Evolutionary conservation across 37 sponge, comb jelly and placozoan species (phyloP).

Genomic region (Mnemiopsis leidyi): DNA sequence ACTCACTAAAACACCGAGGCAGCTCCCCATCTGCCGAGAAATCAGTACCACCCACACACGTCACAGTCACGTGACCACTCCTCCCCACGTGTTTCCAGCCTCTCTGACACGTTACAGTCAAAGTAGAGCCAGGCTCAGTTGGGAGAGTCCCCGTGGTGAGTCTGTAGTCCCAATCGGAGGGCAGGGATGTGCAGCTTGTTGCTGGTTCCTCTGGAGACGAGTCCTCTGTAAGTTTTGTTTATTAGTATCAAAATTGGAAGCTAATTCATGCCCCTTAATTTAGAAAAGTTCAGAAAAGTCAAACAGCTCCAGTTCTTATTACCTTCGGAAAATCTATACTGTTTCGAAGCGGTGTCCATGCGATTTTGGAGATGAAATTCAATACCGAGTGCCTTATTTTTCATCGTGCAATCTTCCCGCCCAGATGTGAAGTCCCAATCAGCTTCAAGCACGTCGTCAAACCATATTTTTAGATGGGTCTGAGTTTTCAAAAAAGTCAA

Average conservation of each 20-base stretch:
- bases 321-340: not conserved
- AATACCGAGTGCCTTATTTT: not conserved
- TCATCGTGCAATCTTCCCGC: not conserved
- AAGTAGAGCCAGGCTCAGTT: not conserved
- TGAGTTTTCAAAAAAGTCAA: not conserved
- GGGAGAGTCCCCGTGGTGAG: not conserved
- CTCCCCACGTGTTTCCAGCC: not conserved
- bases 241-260: too few relatives aligned
- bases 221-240: too few relatives aligned
- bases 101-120: not conserved
- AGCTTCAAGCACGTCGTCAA: not conserved
- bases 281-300: too few relatives aligned
- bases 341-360: slow-evolving; percentile 28
- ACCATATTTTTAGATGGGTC: not conserved
- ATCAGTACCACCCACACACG: not conserved
- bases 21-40: not conserved
- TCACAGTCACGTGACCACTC: not conserved
- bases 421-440: not conserved
- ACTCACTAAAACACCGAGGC: not conserved
- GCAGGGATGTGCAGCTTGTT: not conserved
- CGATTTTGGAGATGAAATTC: not conserved
- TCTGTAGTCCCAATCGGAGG: not conserved
- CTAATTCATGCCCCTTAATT: too few relatives aligned
- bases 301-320: not conserved
- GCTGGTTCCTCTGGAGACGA: too few relatives aligned